These are phyloP conservation scores for Malacoctenus gilli DNA, from an alignment of 2,797 vertebrate species.

Conservation along the genomic window DNA sequence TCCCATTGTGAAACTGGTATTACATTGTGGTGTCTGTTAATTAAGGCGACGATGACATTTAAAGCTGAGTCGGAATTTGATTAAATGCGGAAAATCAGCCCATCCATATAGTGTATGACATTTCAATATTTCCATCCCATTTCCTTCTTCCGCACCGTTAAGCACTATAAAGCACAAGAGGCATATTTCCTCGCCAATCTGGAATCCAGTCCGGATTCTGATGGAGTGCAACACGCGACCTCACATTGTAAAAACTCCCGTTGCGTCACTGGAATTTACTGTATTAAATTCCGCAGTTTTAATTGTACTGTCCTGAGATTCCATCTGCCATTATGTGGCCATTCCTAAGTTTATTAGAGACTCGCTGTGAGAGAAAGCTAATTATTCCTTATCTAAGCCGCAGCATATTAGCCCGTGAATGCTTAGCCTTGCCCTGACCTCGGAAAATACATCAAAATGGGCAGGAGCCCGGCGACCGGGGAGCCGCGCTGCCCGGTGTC, in stretches of 20 bases:
- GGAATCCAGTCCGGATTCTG: slow-evolving; percentile 30
- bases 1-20: slow-evolving; percentile 44
- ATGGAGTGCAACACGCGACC: slow-evolving; percentile 26
- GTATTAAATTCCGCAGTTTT: slow-evolving; percentile 35
- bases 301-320: slow-evolving; percentile 36
- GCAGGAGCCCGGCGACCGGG: slow-evolving; percentile 20
- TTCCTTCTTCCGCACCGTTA: slow-evolving; percentile 58
- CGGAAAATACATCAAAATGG: slow-evolving; percentile 53
- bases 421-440: slow-evolving; percentile 46
- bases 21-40: slow-evolving; percentile 63
- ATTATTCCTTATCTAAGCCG: slow-evolving; percentile 49
- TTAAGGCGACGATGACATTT: slow-evolving; percentile 76
- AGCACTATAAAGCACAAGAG: slow-evolving; percentile 38
- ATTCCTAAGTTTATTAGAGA: slow-evolving; percentile 39
- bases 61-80: slow-evolving; percentile 64
- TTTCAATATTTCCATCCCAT: slow-evolving; percentile 73
- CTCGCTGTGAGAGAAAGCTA: slow-evolving; percentile 34
- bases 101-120: slow-evolving; percentile 70
- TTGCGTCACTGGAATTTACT: slow-evolving; percentile 24
- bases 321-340: slow-evolving; percentile 20
- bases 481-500: slow-evolving; percentile 10
- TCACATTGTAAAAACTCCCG: slow-evolving; percentile 21
- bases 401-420: slow-evolving; percentile 40
- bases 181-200: slow-evolving; percentile 29
- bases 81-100: slow-evolving; percentile 65